Evolutionary conservation across 2,113 vertebrate genomes (phyloP).

Genomic region (Gymnorhina tibicen): DNA sequence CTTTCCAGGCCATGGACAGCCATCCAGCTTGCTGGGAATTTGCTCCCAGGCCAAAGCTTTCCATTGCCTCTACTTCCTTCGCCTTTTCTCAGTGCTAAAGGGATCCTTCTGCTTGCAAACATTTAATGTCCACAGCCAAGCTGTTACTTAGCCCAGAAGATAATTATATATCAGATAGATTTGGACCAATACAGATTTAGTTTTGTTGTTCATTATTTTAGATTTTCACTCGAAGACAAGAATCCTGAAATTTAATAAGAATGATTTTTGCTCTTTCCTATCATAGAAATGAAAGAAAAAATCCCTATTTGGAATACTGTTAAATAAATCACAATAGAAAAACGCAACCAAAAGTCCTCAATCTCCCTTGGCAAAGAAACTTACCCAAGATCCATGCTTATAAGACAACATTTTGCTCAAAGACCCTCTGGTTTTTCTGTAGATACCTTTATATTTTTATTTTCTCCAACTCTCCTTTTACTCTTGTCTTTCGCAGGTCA

Average conservation of each 20-base stretch:
- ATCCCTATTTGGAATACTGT: not conserved
- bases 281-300: not conserved
- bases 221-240: not conserved
- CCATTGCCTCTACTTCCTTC: not conserved
- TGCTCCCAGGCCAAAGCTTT: not conserved
- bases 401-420: not conserved
- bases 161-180: not conserved
- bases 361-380: not conserved
- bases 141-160: not conserved
- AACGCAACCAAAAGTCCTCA: not conserved
- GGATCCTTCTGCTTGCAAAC: not conserved
- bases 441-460: not conserved
- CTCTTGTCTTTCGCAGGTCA: slow-evolving; percentile 80
- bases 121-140: accelerated
- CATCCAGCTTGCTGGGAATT: not conserved
- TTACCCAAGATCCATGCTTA: not conserved
- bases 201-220: not conserved
- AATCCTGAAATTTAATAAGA: not conserved
- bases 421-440: not conserved
- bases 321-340: not conserved
- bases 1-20: not conserved
- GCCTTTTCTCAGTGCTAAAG: not conserved
- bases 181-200: not conserved
- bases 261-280: not conserved
- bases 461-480: slow-evolving; percentile 3